A percentile compares a stretch with the other conserved stretches of the same genome.
These are phyloP conservation scores for Boleophthalmus pectinirostris DNA, from an alignment of 2,113 vertebrate genomes.

Conservation along the genomic window DNA sequence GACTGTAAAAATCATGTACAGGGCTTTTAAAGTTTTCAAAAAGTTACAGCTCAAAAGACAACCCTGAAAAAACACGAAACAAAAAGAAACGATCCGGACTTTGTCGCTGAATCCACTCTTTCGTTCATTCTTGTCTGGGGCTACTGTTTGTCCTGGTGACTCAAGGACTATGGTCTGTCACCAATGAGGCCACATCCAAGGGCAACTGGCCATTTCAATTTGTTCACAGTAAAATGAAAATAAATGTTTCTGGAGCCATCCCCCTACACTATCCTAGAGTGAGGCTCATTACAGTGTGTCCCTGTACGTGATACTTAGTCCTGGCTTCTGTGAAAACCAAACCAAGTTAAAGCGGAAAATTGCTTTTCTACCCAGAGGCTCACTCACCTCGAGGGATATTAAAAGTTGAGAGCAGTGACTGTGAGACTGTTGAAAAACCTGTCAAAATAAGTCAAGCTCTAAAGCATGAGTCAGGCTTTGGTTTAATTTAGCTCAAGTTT, in stretches of 20 bases:
- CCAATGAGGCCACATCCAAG: neutral
- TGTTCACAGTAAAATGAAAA: neutral
- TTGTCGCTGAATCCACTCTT: neutral
- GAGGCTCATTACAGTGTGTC: slow-evolving; percentile 5
- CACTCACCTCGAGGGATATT: slow-evolving; percentile 16
- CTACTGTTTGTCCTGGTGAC: neutral
- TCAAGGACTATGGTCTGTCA: neutral
- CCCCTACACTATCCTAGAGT: slow-evolving; percentile 5
- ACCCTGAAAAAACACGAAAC: neutral
- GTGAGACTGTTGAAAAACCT: slow-evolving; percentile 33
- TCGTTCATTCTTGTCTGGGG: neutral
- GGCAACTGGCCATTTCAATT: slow-evolving; percentile 4
- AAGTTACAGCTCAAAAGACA: no score
- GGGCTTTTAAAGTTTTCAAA: no score
- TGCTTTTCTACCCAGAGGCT: slow-evolving; percentile 45
- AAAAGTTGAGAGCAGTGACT: slow-evolving; percentile 25
- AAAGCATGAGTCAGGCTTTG: slow-evolving; percentile 11
- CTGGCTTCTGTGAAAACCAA: slow-evolving; percentile 12
- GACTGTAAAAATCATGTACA: no score
- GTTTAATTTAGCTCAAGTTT: slow-evolving; percentile 33
- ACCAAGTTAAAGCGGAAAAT: slow-evolving; percentile 38
- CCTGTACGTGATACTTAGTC: slow-evolving; percentile 7
- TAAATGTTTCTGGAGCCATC: neutral
- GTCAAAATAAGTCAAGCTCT: slow-evolving; percentile 14
- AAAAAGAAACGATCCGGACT: neutral